phyloP scores from a whole-genome alignment of 2,888 invertebrate species.

The Carabus problematicus region DNA sequence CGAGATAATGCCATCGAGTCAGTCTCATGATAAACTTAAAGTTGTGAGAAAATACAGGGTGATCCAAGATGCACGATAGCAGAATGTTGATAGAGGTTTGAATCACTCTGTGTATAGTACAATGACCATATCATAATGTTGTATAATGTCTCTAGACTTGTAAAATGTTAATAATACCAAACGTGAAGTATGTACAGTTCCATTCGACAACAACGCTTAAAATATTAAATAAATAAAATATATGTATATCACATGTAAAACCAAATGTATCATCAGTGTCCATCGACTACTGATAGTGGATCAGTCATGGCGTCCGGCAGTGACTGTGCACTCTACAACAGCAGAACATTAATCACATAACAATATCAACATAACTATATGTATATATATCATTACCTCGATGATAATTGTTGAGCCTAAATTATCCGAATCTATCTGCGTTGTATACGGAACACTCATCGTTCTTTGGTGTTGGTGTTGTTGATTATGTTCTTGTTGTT shows the following conservation, averaged over 20 bases:
- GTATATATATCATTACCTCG: slow-evolving; percentile 51
- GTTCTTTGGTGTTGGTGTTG: slow-evolving; percentile 53
- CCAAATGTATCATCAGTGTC: slow-evolving; percentile 37
- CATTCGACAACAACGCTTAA: slow-evolving; percentile 32
- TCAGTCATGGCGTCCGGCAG: slow-evolving; percentile 40
- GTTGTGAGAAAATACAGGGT: too few species aligned
- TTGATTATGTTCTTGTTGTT: slow-evolving; percentile 51
- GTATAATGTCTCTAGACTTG: too few species aligned
- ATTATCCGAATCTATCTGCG: slow-evolving; percentile 47
- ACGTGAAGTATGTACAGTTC: slow-evolving; percentile 30
- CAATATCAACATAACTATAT: not conserved
- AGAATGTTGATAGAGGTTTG: too few species aligned
- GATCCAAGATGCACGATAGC: too few species aligned
- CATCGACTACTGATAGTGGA: slow-evolving; percentile 40
- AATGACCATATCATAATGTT: too few species aligned
- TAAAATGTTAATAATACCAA: not conserved
- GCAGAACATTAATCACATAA: not conserved
- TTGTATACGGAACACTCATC: slow-evolving; percentile 54
- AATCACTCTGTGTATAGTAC: too few species aligned
- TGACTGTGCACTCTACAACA: slow-evolving; percentile 28
- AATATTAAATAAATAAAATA: slow-evolving; percentile 38
- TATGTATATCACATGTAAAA: slow-evolving; percentile 32
- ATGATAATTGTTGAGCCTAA: slow-evolving; percentile 57
- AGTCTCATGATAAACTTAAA: too few species aligned
- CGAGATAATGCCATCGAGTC: too few species aligned